phyloP scores from a whole-genome alignment of 64 coral and sea anemone species.

The Dendronephthya gigantea region DNA sequence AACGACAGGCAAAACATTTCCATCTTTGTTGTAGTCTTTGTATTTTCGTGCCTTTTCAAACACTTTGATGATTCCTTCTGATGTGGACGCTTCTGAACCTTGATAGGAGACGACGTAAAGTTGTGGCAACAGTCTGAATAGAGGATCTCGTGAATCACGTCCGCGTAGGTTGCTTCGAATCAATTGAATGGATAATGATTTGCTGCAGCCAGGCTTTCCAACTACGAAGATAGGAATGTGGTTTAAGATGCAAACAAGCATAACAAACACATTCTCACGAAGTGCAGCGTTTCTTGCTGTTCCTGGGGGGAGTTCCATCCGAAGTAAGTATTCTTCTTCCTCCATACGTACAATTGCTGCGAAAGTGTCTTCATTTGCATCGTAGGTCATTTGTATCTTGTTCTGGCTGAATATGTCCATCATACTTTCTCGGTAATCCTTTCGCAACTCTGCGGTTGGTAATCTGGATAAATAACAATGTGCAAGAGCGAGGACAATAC shows the following conservation, averaged over 20 bases:
- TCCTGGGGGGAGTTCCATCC: slow-evolving; percentile 52
- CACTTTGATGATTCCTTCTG: slow-evolving; percentile 53
- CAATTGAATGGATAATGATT: slow-evolving; percentile 59
- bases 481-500: slow-evolving; percentile 56
- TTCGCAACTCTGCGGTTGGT: slow-evolving; percentile 28
- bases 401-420: neutral
- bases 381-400: neutral
- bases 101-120: slow-evolving; percentile 55
- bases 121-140: slow-evolving; percentile 47
- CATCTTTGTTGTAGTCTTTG: slow-evolving; percentile 16
- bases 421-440: slow-evolving; percentile 28
- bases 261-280: slow-evolving; percentile 65
- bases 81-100: slow-evolving; percentile 64
- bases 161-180: slow-evolving; percentile 58
- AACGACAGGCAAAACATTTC: slow-evolving; percentile 52
- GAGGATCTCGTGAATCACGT: slow-evolving; percentile 44
- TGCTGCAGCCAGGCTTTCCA: slow-evolving; percentile 63
- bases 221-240: slow-evolving; percentile 59
- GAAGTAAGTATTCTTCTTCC: slow-evolving; percentile 46
- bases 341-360: slow-evolving; percentile 38
- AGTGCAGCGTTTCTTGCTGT: slow-evolving; percentile 61
- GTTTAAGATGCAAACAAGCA: slow-evolving; percentile 56
- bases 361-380: neutral
- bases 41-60: slow-evolving; percentile 67
- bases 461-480: slow-evolving; percentile 70